Percentiles rank a stretch among this genome's conserved stretches.
These are phyloP conservation scores for Xenopus borealis DNA, from an alignment of 2,113 vertebrate species.

Conservation along the genomic window DNA sequence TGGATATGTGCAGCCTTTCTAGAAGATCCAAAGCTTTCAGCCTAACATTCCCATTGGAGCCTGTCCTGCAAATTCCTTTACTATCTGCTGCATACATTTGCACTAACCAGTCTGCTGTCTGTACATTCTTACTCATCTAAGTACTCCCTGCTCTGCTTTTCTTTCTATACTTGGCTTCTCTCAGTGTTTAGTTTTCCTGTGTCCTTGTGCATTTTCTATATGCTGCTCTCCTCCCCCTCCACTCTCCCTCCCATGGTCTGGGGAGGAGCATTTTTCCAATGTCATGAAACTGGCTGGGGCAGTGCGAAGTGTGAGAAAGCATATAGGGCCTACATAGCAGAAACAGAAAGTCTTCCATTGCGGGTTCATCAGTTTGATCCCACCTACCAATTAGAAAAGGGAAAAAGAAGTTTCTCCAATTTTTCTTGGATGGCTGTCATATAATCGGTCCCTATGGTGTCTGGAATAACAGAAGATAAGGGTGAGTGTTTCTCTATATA, in stretches of 20 bases:
- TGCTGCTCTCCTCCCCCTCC: background rate
- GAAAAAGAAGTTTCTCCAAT: background rate
- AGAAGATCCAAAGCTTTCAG: no score
- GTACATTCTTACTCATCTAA: background rate
- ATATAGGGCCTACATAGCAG: constrained; percentile 15
- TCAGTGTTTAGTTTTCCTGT: background rate
- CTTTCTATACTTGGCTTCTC: background rate
- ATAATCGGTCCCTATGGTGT: constrained; percentile 25
- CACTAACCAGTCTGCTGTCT: no score
- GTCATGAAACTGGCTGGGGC: constrained; percentile 38
- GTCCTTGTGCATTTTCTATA: background rate
- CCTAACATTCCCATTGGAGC: background rate
- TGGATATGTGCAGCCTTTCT: background rate
- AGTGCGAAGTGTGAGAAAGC: constrained; percentile 7
- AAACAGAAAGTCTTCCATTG: constrained; percentile 4
- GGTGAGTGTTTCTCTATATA: constrained; percentile 1
- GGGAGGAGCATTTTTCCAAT: constrained; percentile 25
- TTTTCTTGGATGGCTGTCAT: background rate
- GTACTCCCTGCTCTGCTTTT: background rate
- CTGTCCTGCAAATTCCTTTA: background rate
- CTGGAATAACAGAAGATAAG: constrained; percentile 18
- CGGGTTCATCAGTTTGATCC: background rate
- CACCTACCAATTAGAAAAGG: background rate
- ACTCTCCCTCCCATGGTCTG: constrained; percentile 1
- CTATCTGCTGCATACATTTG: background rate